These are phyloP conservation scores for Nomada hirtipes DNA, from an alignment of 2,888 invertebrate genomes.

Conservation along the genomic window DNA sequence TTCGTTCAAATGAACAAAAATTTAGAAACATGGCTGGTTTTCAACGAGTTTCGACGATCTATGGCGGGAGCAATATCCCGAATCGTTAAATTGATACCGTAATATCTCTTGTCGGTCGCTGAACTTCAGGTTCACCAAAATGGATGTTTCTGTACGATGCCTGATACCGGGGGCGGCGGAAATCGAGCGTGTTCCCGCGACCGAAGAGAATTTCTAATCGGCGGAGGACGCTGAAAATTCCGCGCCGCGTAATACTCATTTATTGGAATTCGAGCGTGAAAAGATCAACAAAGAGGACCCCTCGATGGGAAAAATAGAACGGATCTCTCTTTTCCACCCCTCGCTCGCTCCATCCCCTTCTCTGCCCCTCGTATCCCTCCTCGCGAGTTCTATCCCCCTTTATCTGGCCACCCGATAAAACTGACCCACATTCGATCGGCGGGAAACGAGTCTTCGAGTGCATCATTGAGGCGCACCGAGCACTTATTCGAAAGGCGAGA, in stretches of 20 bases:
- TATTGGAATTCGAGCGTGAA: slow-evolving; percentile 59
- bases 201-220: slow-evolving; percentile 41
- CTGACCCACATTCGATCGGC: slow-evolving; percentile 71
- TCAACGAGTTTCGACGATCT: background rate
- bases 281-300: slow-evolving; percentile 60
- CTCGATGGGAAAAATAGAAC: slow-evolving; percentile 52
- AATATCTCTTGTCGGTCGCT: background rate
- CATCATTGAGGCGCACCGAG: slow-evolving; percentile 63
- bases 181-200: slow-evolving; percentile 19
- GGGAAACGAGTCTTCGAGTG: slow-evolving; percentile 70
- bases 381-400: background rate
- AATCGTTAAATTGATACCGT: background rate
- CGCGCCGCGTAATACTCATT: slow-evolving; percentile 54
- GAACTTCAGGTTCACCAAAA: background rate
- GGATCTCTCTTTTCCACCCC: slow-evolving; percentile 19
- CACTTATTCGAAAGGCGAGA: slow-evolving; percentile 62
- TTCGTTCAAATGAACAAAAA: background rate
- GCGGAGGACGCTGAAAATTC: slow-evolving; percentile 45
- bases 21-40: background rate
- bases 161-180: no score
- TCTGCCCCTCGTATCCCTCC: background rate
- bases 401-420: slow-evolving; percentile 54
- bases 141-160: background rate
- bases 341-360: slow-evolving; percentile 2
- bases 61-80: background rate